Base-by-base conservation (phyloP, 2,888 invertebrate genomes). In the Microplitis manilae region DNA sequence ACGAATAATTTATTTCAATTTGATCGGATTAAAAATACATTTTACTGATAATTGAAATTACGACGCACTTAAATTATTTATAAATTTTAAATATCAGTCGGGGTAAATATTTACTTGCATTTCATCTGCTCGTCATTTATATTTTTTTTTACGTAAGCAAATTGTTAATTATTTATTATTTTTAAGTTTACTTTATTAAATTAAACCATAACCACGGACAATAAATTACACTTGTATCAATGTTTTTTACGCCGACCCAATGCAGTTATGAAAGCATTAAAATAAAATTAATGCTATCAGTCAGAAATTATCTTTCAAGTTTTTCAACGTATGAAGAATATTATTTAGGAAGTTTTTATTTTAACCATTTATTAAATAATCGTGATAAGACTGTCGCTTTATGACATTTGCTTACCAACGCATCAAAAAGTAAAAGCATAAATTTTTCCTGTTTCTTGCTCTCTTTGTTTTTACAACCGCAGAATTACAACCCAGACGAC, bases 51-150 rank as follows among this genome's bases (percentile, higher is more conserved):
- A 50, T 50, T 50, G 2, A 50, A 50, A 50, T 50, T 50, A 7
- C 50, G 50, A 8, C 8, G 50, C 50, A 50, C 13, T 13, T 13
- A 62, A 62, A 62, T 15, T 62, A 62, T 8, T 62, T 15, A 17
- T 62, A 17, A 62, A 62, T 62, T 15, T 62, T 59, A 8, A 15
- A 5, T n/a, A 15, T 13, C 15, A 15, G 62, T 17, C 62, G 62
- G 62, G 7, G 8, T 20, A 62, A 62, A 62, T 62, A 62, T 62
- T 62, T 15, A 7, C 62, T 62, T 62, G 15, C 62, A 62, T 62
- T 62, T 15, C 9, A 17, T 15, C 20, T 17, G n/a, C 20, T 17
- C 62, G 6, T n/a, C n/a, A 50, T 62, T 6, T 4, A 20, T 62
- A 62, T 62, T 15, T 62, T 62, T 15, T 7, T 20, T 17, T 62